These are phyloP conservation scores for Alethe diademata DNA, from an alignment of 2,113 vertebrate species.

Conservation along the genomic window DNA sequence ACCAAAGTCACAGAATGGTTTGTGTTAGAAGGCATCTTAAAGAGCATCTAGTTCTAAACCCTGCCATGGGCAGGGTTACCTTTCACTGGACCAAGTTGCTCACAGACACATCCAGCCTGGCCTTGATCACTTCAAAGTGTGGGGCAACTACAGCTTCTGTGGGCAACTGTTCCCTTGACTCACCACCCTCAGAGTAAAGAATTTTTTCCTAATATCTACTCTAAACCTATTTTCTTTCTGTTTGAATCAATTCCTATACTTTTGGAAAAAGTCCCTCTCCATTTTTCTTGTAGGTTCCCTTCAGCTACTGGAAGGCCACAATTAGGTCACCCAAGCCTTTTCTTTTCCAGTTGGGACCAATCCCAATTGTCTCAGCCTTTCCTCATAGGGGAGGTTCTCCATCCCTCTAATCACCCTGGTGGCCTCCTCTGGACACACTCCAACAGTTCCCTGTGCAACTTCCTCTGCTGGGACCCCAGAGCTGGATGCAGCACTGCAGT, in stretches of 20 bases:
- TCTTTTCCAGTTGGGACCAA: neutral
- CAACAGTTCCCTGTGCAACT: no score
- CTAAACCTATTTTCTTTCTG: neutral
- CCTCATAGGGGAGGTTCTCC: neutral
- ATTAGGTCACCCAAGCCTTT: neutral
- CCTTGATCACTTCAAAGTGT: neutral
- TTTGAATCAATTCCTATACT: neutral
- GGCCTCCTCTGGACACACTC: no score
- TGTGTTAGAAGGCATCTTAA: neutral
- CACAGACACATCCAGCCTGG: neutral
- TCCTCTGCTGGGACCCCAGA: fast-evolving
- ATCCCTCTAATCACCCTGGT: neutral
- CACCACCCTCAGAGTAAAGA: neutral
- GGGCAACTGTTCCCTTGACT: neutral
- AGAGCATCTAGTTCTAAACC: neutral
- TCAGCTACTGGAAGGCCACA: neutral
- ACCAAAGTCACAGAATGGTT: neutral
- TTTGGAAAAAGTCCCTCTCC: neutral
- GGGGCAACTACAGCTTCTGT: neutral
- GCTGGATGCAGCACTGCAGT: neutral
- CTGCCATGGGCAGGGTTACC: neutral
- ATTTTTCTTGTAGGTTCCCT: neutral
- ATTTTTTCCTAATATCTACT: neutral
- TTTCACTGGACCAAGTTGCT: neutral
- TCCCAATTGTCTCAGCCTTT: neutral